A percentile compares a stretch with the other conserved stretches of the same genome.
phyloP scores from a whole-genome alignment of 37 sponge, comb jelly and placozoan genomes.

The Bolinopsis microptera region DNA sequence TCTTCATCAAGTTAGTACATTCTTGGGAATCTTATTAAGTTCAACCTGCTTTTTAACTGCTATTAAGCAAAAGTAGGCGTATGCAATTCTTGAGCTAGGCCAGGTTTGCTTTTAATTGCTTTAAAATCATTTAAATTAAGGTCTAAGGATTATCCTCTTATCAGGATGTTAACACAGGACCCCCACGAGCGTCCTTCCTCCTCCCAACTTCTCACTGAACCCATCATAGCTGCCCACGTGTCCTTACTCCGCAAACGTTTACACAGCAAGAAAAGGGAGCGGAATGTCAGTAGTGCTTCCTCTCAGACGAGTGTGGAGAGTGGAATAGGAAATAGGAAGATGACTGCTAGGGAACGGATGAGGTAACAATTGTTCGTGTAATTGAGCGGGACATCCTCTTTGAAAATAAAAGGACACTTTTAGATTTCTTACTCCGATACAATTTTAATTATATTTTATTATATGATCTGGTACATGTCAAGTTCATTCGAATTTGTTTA shows the following conservation, averaged over 20 bases:
- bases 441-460: no score
- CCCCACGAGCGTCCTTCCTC: constrained; percentile 82
- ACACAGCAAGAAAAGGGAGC: constrained; percentile 34
- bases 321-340: background rate
- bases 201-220: constrained; percentile 78
- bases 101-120: no score
- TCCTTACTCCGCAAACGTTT: constrained; percentile 28
- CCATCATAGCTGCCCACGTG: constrained; percentile 76
- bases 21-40: no score
- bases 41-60: no score
- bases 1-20: constrained; percentile 30
- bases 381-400: background rate
- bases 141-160: no score
- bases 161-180: constrained; percentile 87
- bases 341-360: constrained; percentile 57
- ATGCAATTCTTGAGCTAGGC: no score
- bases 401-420: no score
- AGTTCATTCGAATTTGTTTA: no score
- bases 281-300: constrained; percentile 16
- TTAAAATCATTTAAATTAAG: no score
- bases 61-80: background rate
- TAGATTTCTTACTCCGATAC: no score
- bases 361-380: background rate
- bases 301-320: constrained; percentile 34
- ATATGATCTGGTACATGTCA: no score